These are phyloP conservation scores for Stictocephala bisonia DNA, from an alignment of 2,888 invertebrate species.

Conservation along the genomic window DNA sequence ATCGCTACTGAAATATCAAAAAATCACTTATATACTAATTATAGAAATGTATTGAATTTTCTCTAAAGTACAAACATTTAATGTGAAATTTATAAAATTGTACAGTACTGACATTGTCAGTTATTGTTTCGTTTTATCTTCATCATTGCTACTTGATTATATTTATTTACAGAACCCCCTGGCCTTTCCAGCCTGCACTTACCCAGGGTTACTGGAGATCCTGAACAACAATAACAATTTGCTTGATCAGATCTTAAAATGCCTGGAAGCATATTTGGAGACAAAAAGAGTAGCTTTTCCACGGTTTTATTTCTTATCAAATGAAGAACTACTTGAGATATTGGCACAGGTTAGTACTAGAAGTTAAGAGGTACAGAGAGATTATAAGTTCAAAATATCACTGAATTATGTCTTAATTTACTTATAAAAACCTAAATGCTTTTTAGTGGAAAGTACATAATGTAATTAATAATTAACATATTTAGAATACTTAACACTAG, in stretches of 20 bases:
- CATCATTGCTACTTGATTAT: no score
- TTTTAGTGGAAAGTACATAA: conserved; percentile 20
- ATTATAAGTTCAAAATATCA: no score
- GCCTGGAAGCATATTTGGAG: conserved; percentile 88
- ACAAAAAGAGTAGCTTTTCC: conserved; percentile 89
- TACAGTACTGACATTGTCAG: no score
- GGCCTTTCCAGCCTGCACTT: conserved; percentile 83
- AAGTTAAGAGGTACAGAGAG: no score
- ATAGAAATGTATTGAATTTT: no score
- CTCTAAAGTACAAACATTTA: no score
- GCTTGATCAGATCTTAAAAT: conserved; percentile 90
- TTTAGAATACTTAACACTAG: no score
- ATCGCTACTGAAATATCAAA: no score
- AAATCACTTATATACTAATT: no score
- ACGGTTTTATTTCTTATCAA: conserved; percentile 83
- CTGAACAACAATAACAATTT: conserved; percentile 80
- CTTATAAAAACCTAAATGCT: not conserved
- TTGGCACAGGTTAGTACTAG: conserved; percentile 82
- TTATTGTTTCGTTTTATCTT: no score
- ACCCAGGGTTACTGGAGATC: conserved; percentile 76
- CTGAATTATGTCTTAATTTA: no score
- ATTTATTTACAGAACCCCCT: conserved; percentile 72
- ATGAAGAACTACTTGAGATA: conserved; percentile 78
- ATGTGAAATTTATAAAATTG: no score
- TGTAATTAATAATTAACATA: not conserved